Evolutionary conservation across 2,113 vertebrate species (phyloP).

Genomic region (Pagrus major): DNA sequence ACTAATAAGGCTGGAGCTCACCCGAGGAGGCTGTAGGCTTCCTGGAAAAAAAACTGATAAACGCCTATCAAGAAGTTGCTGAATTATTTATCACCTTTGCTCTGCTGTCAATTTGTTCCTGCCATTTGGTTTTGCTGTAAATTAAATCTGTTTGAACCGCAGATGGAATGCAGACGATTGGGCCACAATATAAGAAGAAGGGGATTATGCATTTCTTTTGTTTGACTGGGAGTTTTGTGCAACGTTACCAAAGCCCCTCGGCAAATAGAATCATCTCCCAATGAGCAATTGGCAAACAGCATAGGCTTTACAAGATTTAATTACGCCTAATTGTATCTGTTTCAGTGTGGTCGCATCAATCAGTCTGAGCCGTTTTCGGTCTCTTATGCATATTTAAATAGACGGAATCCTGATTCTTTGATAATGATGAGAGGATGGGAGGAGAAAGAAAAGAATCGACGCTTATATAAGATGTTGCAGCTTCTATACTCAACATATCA

Average conservation of each 20-base stretch:
- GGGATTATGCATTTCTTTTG: conserved; percentile 65
- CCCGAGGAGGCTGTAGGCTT: conserved; percentile 22
- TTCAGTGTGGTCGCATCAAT: conserved; percentile 72
- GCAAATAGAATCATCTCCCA: conserved; percentile 66
- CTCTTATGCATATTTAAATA: conserved; percentile 68
- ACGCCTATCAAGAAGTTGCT: conserved; percentile 68
- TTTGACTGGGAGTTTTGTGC: conserved; percentile 60
- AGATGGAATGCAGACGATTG: conserved; percentile 63
- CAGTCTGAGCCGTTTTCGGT: conserved; percentile 55
- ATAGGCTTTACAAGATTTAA: conserved; percentile 70
- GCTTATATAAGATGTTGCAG: conserved; percentile 54
- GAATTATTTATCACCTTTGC: conserved; percentile 74
- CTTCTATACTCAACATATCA: conserved; percentile 49
- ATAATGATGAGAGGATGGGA: conserved; percentile 51
- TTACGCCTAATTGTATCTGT: conserved; percentile 74
- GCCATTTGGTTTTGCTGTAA: conserved; percentile 71
- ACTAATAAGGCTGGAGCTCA: conserved; percentile 49
- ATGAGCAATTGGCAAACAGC: conserved; percentile 71
- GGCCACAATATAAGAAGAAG: conserved; percentile 48
- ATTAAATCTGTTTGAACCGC: conserved; percentile 67
- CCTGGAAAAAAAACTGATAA: conserved; percentile 66
- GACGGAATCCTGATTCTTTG: conserved; percentile 66
- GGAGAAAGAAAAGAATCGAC: conserved; percentile 31
- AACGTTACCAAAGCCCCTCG: conserved; percentile 61
- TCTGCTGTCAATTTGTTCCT: conserved; percentile 68